Base-by-base conservation (phyloP, 2,113 vertebrate genomes). In the Quiscalus mexicanus region DNA sequence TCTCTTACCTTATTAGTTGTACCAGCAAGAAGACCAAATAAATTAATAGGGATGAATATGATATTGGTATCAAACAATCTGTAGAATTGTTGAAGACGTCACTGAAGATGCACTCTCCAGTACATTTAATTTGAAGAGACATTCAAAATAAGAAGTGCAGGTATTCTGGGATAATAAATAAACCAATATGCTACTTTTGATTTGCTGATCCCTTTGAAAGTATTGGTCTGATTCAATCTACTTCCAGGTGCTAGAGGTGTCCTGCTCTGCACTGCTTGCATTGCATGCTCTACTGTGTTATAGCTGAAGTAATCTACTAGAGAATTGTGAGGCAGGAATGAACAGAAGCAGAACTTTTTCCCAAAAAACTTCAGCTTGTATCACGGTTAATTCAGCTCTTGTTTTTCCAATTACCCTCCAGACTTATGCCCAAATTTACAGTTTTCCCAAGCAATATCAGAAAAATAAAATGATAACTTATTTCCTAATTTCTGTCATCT, bases 271-370 rank as follows among this genome's bases (percentile, higher is more conserved):
- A 5, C 15, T 49, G 8, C 59, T 73, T 92, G 41, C 39, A 56
- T 25, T 69, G 10, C 0, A 0, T 10, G 31, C 84, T 47, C 74
- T 28, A 22, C 8, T 75, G n/a, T 2, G 0, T 69, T 55, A 30
- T 4, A 80, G 55, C 20, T 67, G 33, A 63, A 21, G 37, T 21
- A 69, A 53, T 30, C 41, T 45, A 28, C 16, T 37, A 20, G 33
- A 64, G 11, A 84, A 28, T 42, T 75, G 42, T 73, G 58, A 31
- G 45, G 30, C 20, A 62, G n/a, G 19, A 89, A 64, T 27, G 14
- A 82, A 78, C 5, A 83, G 50, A 56, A 85, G 18, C 25, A 85
- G 53, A 90, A n/a, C 12, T 81, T 50, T 19, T 35, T 11, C 15
- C n/a, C 25, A 4, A 31, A 84, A 42, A 78, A 4, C 17, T 28